Conservation (phyloP, 2,888 invertebrate genomes). For the Parnassius orleans region DNA sequence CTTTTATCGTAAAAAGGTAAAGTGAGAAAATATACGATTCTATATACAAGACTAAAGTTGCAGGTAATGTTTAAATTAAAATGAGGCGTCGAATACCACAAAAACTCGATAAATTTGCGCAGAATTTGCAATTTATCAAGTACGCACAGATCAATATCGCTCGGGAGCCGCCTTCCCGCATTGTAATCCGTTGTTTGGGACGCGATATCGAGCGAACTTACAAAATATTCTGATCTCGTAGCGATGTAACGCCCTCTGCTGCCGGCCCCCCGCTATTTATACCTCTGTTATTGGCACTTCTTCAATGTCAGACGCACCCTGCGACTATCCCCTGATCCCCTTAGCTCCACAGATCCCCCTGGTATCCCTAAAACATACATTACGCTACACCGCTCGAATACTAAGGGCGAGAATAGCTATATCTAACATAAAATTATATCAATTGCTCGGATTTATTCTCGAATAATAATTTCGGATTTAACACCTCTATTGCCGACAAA, state of each 20-base stretch:
- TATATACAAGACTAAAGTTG: not conserved
- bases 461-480: constrained; percentile 69
- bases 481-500: constrained; percentile 51
- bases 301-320: constrained; percentile 82
- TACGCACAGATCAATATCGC: constrained; percentile 59
- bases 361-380: constrained; percentile 66
- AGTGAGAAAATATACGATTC: too few relatives aligned
- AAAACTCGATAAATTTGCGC: constrained; percentile 55
- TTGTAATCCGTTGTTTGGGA: constrained; percentile 78
- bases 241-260: constrained; percentile 73
- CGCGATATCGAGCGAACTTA: constrained; percentile 54
- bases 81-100: constrained; percentile 41
- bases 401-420: constrained; percentile 57
- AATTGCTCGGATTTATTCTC: constrained; percentile 70
- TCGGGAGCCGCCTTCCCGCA: constrained; percentile 63
- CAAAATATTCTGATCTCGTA: constrained; percentile 81
- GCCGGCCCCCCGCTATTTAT: constrained; percentile 78
- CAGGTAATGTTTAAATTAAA: constrained; percentile 17
- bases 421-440: constrained; percentile 73
- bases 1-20: too few relatives aligned
- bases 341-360: constrained; percentile 58
- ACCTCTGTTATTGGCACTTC: constrained; percentile 82
- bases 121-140: constrained; percentile 66
- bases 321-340: constrained; percentile 59
- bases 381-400: constrained; percentile 71